Conservation (phyloP, 2,888 invertebrate species). For the Pterostichus madidus region DNA sequence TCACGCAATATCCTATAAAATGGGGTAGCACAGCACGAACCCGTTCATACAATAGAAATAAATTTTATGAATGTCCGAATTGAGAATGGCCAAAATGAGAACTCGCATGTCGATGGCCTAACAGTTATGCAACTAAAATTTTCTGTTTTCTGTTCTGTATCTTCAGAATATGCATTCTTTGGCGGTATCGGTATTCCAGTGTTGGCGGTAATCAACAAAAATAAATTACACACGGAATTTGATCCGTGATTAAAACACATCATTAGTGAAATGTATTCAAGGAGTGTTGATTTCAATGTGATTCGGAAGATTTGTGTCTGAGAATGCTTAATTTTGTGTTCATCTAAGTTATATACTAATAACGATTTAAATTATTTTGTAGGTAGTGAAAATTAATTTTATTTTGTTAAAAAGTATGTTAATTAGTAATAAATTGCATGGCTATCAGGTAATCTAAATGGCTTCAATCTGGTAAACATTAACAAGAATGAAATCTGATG, state of each 20-base stretch:
- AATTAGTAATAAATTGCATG: slow-evolving; percentile 22
- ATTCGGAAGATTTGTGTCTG: background rate
- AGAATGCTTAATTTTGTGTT: slow-evolving; percentile 14
- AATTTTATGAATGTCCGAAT: too few species aligned
- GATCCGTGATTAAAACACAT: slow-evolving; percentile 15
- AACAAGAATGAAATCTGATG: background rate
- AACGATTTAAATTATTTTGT: slow-evolving; percentile 15
- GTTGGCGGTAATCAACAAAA: background rate
- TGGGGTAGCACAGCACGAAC: too few species aligned
- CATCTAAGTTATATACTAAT: slow-evolving; percentile 19
- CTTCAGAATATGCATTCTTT: slow-evolving; percentile 21
- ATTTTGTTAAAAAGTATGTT: slow-evolving; percentile 39
- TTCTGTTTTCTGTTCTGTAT: slow-evolving; percentile 6
- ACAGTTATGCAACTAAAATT: slow-evolving; percentile 1
- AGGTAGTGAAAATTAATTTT: slow-evolving; percentile 18
- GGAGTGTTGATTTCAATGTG: background rate
- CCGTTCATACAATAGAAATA: too few species aligned
- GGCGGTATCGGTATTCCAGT: background rate
- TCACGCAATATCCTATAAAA: too few species aligned
- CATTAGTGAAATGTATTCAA: slow-evolving; percentile 13
- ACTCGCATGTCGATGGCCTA: background rate
- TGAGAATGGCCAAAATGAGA: too few species aligned
- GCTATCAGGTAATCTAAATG: slow-evolving; percentile 42
- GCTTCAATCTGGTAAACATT: slow-evolving; percentile 16
- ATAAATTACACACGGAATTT: slow-evolving; percentile 20